Percentiles rank a stretch among this genome's conserved stretches.
These are phyloP conservation scores for Drosophila gaucha DNA, from an alignment of 2,888 invertebrate species.

Conservation along the genomic window DNA sequence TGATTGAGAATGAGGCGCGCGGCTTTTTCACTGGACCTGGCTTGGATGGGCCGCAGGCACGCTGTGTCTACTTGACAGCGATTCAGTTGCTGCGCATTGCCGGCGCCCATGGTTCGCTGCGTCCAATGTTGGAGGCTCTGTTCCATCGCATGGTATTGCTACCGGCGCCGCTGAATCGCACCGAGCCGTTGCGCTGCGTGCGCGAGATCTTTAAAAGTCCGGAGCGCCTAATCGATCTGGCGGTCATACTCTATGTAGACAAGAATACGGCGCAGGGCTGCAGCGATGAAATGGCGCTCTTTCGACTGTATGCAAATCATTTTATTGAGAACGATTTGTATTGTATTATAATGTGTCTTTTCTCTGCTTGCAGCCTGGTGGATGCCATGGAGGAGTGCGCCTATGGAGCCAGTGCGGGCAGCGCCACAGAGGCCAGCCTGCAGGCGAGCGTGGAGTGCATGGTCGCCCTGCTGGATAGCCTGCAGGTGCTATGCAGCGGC, in stretches of 20 bases:
- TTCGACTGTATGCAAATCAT: conserved; percentile 87
- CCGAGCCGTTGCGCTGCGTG: conserved; percentile 93
- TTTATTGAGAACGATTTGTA: neutral
- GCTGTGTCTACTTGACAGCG: conserved; percentile 94
- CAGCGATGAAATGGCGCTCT: conserved; percentile 92
- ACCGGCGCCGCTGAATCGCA: conserved; percentile 93
- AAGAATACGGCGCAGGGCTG: conserved; percentile 88
- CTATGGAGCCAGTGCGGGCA: conserved; percentile 87
- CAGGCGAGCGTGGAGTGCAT: conserved; percentile 93
- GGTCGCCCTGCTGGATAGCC: conserved; percentile 91
- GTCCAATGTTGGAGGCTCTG: conserved; percentile 96
- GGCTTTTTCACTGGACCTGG: conserved; percentile 85
- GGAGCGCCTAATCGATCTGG: conserved; percentile 90
- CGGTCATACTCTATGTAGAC: conserved; percentile 88
- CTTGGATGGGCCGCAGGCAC: conserved; percentile 93
- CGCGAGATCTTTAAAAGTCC: conserved; percentile 90
- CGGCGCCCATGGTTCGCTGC: conserved; percentile 93
- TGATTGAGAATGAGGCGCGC: conserved; percentile 84
- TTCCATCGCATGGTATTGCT: conserved; percentile 96
- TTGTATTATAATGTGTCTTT: neutral
- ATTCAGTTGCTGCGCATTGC: conserved; percentile 95
- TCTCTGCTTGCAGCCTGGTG: conserved; percentile 88
- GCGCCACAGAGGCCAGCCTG: conserved; percentile 90
- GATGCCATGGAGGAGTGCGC: conserved; percentile 97
- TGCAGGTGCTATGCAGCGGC: conserved; percentile 93